These are phyloP conservation scores for Trilocha varians DNA, from an alignment of 2,888 invertebrate species.

Conservation along the genomic window DNA sequence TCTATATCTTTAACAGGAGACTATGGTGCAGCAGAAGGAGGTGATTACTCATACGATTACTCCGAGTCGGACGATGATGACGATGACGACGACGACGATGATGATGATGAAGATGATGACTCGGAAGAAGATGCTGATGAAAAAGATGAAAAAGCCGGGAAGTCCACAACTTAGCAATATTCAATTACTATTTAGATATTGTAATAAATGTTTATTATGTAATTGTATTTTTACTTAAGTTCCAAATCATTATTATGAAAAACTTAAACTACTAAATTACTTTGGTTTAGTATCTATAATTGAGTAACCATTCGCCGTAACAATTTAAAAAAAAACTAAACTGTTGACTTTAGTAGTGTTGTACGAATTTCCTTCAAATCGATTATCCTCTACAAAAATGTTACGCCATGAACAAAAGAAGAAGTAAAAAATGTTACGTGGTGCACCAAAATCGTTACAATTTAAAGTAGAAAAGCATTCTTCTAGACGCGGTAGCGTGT, in stretches of 20 bases:
- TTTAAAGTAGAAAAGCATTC: no score
- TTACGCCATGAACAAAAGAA: no score
- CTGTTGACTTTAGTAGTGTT: no score
- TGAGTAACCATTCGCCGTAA: no score
- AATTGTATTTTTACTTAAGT: not conserved
- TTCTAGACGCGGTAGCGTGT: no score
- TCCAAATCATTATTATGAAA: not conserved
- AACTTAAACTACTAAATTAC: not conserved
- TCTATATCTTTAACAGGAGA: constrained; percentile 25
- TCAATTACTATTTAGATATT: not conserved
- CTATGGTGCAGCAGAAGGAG: constrained; percentile 55
- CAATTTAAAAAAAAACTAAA: no score
- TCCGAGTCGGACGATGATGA: constrained; percentile 67
- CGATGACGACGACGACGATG: constrained; percentile 46
- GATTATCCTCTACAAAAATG: no score
- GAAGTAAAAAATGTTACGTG: no score
- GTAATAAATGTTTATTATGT: not conserved
- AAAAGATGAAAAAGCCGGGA: constrained; percentile 17
- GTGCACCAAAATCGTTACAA: no score
- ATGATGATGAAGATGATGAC: constrained; percentile 33
- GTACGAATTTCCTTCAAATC: no score
- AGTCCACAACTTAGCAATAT: not conserved
- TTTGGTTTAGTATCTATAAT: no score
- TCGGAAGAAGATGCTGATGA: constrained; percentile 33
- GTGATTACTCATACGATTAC: constrained; percentile 50